Conservation (phyloP, 2,888 invertebrate genomes). For the Aphodius granarius region DNA sequence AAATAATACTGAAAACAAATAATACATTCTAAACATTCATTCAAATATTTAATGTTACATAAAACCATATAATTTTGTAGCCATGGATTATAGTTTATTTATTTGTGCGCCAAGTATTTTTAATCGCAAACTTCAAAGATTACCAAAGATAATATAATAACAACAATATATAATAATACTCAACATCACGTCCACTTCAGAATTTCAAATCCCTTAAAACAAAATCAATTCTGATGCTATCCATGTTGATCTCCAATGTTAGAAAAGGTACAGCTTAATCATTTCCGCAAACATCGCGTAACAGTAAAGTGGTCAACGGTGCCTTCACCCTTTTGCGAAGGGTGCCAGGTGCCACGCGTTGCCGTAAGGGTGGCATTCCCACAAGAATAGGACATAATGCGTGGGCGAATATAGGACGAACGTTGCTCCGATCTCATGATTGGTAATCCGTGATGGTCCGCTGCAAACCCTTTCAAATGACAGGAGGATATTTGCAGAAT, state of each 20-base stretch:
- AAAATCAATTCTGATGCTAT: not conserved
- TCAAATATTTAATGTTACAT: no score
- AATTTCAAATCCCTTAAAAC: not conserved
- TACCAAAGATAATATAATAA: not conserved
- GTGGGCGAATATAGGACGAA: slow-evolving; percentile 10
- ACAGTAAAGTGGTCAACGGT: slow-evolving; percentile 33
- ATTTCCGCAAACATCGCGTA: not conserved
- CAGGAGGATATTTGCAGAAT: not conserved
- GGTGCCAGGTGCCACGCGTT: slow-evolving; percentile 40
- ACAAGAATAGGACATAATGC: slow-evolving; percentile 23
- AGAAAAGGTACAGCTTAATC: not conserved
- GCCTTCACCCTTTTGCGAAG: slow-evolving; percentile 25
- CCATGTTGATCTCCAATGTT: not conserved
- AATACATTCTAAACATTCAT: no score
- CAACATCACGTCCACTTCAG: not conserved
- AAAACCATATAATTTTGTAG: no score
- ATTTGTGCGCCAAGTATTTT: no score
- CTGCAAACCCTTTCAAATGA: not conserved
- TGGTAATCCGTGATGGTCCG: not conserved
- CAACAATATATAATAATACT: not conserved
- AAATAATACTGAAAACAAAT: no score
- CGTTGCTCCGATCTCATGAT: not conserved
- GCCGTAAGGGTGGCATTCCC: slow-evolving; percentile 31
- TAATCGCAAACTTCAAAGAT: no score
- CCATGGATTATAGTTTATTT: no score